Evolutionary conservation across 37 sponge, comb jelly and placozoan species (phyloP), one percentile per base, ranked within the genome.

Genomic region (Hexactinellida sp.): DNA sequence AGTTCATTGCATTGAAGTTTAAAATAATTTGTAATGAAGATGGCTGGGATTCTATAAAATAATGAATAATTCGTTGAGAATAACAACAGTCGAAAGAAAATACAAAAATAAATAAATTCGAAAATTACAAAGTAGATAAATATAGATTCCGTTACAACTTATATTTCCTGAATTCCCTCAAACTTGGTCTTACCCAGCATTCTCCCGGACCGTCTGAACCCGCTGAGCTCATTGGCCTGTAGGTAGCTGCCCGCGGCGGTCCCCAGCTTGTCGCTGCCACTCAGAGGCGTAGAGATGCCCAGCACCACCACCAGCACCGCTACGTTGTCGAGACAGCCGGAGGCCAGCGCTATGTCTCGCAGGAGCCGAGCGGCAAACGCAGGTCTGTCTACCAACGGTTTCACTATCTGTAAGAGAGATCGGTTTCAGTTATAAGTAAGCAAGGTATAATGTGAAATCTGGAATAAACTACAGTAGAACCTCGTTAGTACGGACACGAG

Each of bases 311-410:
- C 88, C n/a, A 91, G 28, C 7, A 95, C 85, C 36, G 91, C 88
- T 54, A 95, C 38, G 34, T 90, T 87, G 34, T 30, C 55, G 28
- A 39, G 82, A 36, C 90, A 91, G 37, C 96, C 96, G 47, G 86
- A 83, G 39, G 93, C 86, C 0, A 89, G 85, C 0, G 96, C 96
- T 38, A 93, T 32, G 54, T 93, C 96, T 32, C 93, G 85, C 23
- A 95, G 87, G 16, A 36, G 54, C 82, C 88, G 91, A 36, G 96
- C 89, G 3, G 93, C 93, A 28, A 28, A 55, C 32, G 37, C 88
- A 10, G 93, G 88, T 21, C 52, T 85, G 1, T 84, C 37, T 37
- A 54, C 51, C 24, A 36, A 34, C 0, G 36, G 85, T 0, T 37
- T 1, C 24, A 87, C 85, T 0, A 83, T 71, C 24, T 84, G 52